Base-by-base conservation (phyloP, 2,888 invertebrate genomes). In the Caprella mutica region DNA sequence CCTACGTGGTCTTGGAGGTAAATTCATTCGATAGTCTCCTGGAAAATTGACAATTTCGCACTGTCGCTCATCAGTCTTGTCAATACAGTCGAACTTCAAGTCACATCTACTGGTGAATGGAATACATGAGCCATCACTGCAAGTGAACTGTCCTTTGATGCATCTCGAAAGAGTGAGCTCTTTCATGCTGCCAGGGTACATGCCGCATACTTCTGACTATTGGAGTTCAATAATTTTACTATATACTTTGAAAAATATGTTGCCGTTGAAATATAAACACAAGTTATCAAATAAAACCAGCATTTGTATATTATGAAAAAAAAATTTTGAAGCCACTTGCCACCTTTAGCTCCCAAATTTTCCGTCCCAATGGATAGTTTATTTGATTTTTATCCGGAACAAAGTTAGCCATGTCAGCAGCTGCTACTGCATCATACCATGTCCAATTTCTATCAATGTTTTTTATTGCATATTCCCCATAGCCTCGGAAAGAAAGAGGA, bases 61-160 rank as follows among this genome's bases (percentile, higher is more conserved):
- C 2, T 38, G 24, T 23, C 44, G 43, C 52, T 57, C 57, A 27
- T 57, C 57, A 4, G 57, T 46, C 26, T 57, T 52, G 57, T 57
- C 57, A 21, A 38, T 39, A 29, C 57, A 57, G 57, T 57, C 57
- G 39, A 57, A 57, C 46, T 57, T 57, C 19, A 57, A 52, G 57
- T 57, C 57, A 29, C 57, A 57, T 23, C 58, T 35, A 9, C 27
- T 58, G 29, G 17, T 9, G 39, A 58, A 58, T 26, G 43, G 44
- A 24, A 58, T 46, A 35, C 58, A 58, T 38, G 39, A 46, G 27
- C 58, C 58, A 30, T 53, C 53, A 39, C 46, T 50, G 38, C 55
- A 58, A n/a, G 55, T 55, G 26, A 55, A 58, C 40, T 55, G 39
- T 21, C 23, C 35, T 5, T 8, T n/a, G 5, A 27, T 43, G 44